Conservation (phyloP, 2,888 invertebrate species). For the Diadegma fenestrale region DNA sequence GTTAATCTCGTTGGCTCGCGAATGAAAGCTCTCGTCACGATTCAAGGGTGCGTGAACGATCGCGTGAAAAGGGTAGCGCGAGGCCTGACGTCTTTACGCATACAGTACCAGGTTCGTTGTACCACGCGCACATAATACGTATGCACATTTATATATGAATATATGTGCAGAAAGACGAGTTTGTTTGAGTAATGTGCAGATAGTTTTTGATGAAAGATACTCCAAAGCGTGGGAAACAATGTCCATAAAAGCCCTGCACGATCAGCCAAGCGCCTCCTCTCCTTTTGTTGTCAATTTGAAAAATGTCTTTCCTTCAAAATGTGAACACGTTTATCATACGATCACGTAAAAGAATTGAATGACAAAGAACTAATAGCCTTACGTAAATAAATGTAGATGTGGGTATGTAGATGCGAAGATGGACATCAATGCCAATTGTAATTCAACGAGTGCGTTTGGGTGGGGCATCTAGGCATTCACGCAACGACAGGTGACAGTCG, state of each 20-base stretch:
- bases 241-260: conserved; percentile 13
- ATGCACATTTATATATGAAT: background rate
- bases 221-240: conserved; percentile 55
- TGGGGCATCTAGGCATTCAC: conserved; percentile 58
- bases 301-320: background rate
- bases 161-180: background rate
- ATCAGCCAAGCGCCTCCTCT: background rate
- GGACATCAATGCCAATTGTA: conserved; percentile 52
- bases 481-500: conserved; percentile 60
- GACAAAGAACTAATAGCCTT: conserved; percentile 23
- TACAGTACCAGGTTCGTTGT: conserved; percentile 39
- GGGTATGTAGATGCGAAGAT: background rate
- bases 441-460: conserved; percentile 58
- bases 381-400: conserved; percentile 35
- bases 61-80: conserved; percentile 70
- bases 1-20: conserved; percentile 62
- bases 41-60: conserved; percentile 71
- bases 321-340: background rate
- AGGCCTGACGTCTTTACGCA: conserved; percentile 58
- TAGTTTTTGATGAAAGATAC: conserved; percentile 49
- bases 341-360: conserved; percentile 26
- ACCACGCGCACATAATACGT: conserved; percentile 37
- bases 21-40: conserved; percentile 63
- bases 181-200: conserved; percentile 10
- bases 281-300: conserved; percentile 1